Evolutionary conservation across 2,797 vertebrate genomes (phyloP), one percentile per base, ranked within the genome.

Genomic region (Lemur catta): DNA sequence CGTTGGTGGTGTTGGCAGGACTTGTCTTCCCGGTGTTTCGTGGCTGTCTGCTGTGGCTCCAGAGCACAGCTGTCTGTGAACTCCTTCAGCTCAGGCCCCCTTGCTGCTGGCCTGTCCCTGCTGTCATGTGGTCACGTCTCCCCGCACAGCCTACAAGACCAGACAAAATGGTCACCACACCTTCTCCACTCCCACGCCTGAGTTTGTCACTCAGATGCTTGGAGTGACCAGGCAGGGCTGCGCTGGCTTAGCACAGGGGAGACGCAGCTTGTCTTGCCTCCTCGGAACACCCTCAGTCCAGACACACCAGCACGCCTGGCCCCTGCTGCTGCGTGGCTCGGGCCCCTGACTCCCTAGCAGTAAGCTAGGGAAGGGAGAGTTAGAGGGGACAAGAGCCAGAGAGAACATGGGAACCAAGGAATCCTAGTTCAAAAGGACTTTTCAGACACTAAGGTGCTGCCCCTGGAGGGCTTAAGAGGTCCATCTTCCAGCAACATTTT

Each of bases 1-100:
- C 79, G 79, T 82, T 96, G 96, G 95, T 93, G 88, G 50, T 96
- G 82, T 96, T 95, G 96, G 50, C 38, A 89, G 71, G 88, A 38
- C 81, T 63, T 94, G 59, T 67, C 94, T 97, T 81, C 78, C 20
- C 0, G 0, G 46, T 52, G 13, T 78, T 93, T 84, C 72, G 59
- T 57, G 48, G 46, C n/a, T 7, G 22, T 71, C 57, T 74, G 26
- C 50, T 65, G 22, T 65, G 59, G 26, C 81, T 1, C 7, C 72
- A 91, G 59, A 72, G 72, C 69, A 67, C 88, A 48, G 4, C 24
- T 89, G 65, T 0, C 81, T 28, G 35, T 9, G 57, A 72, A 46
- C 18, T 43, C 30, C n/a, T 75, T 92, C 67, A 11, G 84, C 92
- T 59, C 10, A 63, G 72, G 50, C 14, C 24, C 10, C 15, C 20